Evolutionary conservation across 2,888 invertebrate species (phyloP).

Genomic region (Temnothorax ravouxi): DNA sequence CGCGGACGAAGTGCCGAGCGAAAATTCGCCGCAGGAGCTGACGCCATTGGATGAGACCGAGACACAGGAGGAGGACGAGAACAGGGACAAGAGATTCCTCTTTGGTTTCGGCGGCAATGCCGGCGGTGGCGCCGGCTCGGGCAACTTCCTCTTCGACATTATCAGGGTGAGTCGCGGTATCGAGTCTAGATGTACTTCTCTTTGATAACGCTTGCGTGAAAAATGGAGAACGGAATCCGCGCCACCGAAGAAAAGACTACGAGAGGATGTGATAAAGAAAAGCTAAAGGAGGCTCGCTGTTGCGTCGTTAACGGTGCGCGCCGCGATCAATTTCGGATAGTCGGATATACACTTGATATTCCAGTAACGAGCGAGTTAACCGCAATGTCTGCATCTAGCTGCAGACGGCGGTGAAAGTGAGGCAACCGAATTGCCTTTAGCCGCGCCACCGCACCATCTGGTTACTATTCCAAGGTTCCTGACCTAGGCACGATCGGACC

Average conservation of each 20-base stretch:
- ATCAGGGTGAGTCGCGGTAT: slow-evolving; percentile 91
- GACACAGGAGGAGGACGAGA: slow-evolving; percentile 92
- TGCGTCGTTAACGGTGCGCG: slow-evolving; percentile 14
- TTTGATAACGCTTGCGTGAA: slow-evolving; percentile 35
- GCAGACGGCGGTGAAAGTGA: slow-evolving; percentile 68
- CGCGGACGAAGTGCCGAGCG: slow-evolving; percentile 88
- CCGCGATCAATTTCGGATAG: slow-evolving; percentile 28
- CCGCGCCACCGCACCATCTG: slow-evolving; percentile 44
- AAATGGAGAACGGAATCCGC: slow-evolving; percentile 45
- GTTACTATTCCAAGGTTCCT: slow-evolving; percentile 71
- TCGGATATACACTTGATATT: slow-evolving; percentile 51
- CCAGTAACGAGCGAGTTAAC: slow-evolving; percentile 62
- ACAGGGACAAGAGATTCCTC: slow-evolving; percentile 93
- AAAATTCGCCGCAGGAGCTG: slow-evolving; percentile 90
- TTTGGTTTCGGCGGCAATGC: slow-evolving; percentile 89
- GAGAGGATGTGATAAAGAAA: background rate
- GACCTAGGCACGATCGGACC: slow-evolving; percentile 68
- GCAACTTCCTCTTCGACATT: slow-evolving; percentile 96
- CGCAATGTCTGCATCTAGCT: slow-evolving; percentile 74
- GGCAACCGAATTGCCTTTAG: slow-evolving; percentile 60
- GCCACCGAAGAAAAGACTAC: background rate
- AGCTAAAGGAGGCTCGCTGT: background rate
- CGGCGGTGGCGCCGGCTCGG: slow-evolving; percentile 91
- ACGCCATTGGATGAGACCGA: slow-evolving; percentile 91
- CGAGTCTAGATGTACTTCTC: background rate